A percentile compares a stretch with the other conserved stretches of the same genome.
These are phyloP conservation scores for Agrilus planipennis DNA, from an alignment of 1,140 invertebrate species.

Conservation along the genomic window DNA sequence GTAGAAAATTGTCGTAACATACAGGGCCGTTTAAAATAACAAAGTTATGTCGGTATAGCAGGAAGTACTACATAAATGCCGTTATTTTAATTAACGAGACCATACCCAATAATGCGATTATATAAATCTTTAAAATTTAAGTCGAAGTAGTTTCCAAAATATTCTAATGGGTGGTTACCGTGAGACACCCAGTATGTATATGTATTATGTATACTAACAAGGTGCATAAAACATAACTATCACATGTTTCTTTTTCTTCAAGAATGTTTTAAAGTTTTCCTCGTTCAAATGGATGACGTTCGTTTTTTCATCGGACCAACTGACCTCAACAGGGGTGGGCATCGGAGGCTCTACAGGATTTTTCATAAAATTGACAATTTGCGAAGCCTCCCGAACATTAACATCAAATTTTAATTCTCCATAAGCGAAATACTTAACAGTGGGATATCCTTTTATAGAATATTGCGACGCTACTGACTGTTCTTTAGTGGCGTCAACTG, in stretches of 20 bases:
- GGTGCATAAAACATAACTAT: constrained; percentile 87
- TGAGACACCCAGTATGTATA: no score
- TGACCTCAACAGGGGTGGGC: constrained; percentile 66
- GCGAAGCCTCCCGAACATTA: constrained; percentile 58
- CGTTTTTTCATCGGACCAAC: constrained; percentile 57
- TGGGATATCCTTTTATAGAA: constrained; percentile 72
- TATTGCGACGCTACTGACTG: constrained; percentile 50
- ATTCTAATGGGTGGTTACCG: no score
- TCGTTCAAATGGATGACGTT: constrained; percentile 65
- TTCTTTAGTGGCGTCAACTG: constrained; percentile 74
- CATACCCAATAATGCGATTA: no score
- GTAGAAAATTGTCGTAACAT: no score
- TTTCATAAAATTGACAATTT: constrained; percentile 73
- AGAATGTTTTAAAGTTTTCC: constrained; percentile 52
- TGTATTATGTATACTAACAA: constrained; percentile 47
- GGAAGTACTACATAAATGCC: no score
- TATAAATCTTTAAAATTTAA: no score
- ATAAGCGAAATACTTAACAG: constrained; percentile 66
- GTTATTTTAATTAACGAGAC: no score
- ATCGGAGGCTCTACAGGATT: constrained; percentile 72
- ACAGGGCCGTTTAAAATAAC: no score
- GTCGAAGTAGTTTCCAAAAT: no score
- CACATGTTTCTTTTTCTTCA: constrained; percentile 66
- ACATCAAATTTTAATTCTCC: constrained; percentile 69
- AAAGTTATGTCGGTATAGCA: no score